Conservation (phyloP, 2,888 invertebrate genomes). For the Amorpha juglandis region DNA sequence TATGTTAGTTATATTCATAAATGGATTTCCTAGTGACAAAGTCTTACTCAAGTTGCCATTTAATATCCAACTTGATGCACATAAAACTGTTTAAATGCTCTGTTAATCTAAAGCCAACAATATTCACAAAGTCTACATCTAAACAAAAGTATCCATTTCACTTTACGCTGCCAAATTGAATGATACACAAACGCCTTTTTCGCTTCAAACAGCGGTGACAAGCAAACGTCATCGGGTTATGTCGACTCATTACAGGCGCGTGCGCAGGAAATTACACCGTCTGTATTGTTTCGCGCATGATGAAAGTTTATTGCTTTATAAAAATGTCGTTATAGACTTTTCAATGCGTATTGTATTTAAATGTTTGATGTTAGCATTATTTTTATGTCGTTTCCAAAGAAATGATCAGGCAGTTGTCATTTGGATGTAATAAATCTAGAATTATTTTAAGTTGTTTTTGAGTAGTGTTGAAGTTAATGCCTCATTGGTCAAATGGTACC, state of each 20-base stretch:
- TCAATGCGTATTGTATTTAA: background rate
- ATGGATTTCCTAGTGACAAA: too few species aligned
- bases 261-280: slow-evolving; percentile 14
- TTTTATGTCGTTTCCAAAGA: too few species aligned
- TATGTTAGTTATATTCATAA: too few species aligned
- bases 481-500: too few species aligned
- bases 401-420: too few species aligned
- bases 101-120: background rate
- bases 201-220: slow-evolving; percentile 1
- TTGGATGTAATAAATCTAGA: too few species aligned
- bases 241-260: slow-evolving; percentile 10
- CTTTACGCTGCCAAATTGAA: slow-evolving; percentile 9
- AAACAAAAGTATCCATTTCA: slow-evolving; percentile 11
- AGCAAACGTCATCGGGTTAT: slow-evolving; percentile 10
- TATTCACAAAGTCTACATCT: background rate
- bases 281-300: slow-evolving; percentile 29
- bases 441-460: too few species aligned
- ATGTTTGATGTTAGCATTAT: too few species aligned
- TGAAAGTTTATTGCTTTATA: slow-evolving; percentile 23
- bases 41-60: too few species aligned
- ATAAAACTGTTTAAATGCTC: too few species aligned
- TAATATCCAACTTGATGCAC: too few species aligned
- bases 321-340: slow-evolving; percentile 18
- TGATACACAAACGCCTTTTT: background rate
- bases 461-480: too few species aligned